A percentile compares a stretch with the other conserved stretches of the same genome.
phyloP scores from a whole-genome alignment of 2,797 vertebrate species.

The Anableps anableps region DNA sequence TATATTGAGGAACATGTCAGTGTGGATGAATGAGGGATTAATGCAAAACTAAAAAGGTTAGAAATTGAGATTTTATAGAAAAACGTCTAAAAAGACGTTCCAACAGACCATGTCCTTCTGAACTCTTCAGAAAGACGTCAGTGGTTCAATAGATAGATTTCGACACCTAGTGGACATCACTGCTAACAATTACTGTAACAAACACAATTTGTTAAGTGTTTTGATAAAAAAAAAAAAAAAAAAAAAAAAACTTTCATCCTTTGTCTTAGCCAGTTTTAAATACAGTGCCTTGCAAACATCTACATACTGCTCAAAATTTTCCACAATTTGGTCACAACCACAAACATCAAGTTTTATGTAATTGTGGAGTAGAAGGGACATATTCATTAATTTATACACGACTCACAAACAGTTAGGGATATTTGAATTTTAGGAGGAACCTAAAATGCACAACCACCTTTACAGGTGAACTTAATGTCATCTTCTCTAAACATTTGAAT shows the following conservation, averaged over 20 bases:
- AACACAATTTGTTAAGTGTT: background rate
- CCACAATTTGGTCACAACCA: no score
- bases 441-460: no score
- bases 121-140: conserved; percentile 1
- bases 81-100: background rate
- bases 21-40: background rate
- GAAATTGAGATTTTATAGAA: conserved; percentile 14
- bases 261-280: background rate
- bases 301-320: no score
- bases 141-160: background rate
- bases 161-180: conserved; percentile 50
- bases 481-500: no score
- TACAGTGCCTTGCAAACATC: background rate
- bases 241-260: background rate
- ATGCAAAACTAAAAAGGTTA: background rate
- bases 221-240: background rate
- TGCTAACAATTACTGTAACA: background rate
- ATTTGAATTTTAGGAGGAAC: no score
- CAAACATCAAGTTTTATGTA: no score
- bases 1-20: background rate
- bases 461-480: no score
- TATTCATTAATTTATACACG: no score
- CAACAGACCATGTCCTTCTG: background rate
- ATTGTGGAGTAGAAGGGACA: no score
- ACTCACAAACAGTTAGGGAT: no score